Evolutionary conservation across 2,113 vertebrate genomes (phyloP), one percentile per base, ranked within the genome.

Genomic region (Lutjanus erythropterus): DNA sequence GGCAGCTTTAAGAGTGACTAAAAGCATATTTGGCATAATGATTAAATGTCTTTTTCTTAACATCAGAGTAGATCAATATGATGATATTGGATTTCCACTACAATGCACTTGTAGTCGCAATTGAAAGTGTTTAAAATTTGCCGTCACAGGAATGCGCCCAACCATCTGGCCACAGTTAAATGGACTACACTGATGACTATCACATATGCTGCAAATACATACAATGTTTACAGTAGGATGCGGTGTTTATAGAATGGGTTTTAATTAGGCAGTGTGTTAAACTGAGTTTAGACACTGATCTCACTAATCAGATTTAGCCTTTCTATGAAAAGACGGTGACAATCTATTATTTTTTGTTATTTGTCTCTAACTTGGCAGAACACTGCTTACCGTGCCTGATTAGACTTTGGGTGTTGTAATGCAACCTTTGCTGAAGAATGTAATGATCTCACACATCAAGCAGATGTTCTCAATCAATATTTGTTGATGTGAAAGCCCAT

Each of bases 11-110:
- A 70, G 64, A 62, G 85, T 91, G 83, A 86, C 93, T 95, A 95
- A 96, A 96, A 95, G 94, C 91, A 93, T 93, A 95, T 91, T 95
- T 96, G 94, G 93, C 94, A 92, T 91, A 75, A 83, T 91, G 90
- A 85, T 92, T 95, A 91, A 92, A 92, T 60, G 84, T 88, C 91
- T 92, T 93, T 89, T 94, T 91, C 91, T 92, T 86, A 83, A 88
- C 42, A 33, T 47, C 80, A 29, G 73, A 92, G 87, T 80, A 86
- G 89, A 92, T 88, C 87, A 86, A 88, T 94, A 86, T 27, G 64
- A 84, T 61, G 82, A 93, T 89, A 87, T 91, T 94, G 41, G 31
- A 60, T 44, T 80, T 78, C 23, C 39, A 55, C 49, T 83, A 60
- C 71, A 83, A 86, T 84, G 69, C 60, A 75, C 81, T 80, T 82